phyloP scores from a whole-genome alignment of 2,113 vertebrate species.

The Corynorhinus townsendii region DNA sequence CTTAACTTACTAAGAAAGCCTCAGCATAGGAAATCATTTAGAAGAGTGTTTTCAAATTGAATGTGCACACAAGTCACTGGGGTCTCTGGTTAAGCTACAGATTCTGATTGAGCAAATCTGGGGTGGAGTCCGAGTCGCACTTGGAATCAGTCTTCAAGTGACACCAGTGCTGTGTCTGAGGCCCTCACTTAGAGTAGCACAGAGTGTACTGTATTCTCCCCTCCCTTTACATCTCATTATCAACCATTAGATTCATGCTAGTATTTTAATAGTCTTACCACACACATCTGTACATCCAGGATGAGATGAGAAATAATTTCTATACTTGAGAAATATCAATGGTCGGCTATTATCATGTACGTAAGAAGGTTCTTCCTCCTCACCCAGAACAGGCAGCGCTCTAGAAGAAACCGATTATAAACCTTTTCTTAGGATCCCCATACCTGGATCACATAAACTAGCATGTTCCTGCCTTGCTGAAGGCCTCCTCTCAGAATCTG shows the following conservation, averaged over 20 bases:
- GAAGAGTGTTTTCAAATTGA: neutral
- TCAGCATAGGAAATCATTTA: neutral
- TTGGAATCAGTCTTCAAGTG: neutral
- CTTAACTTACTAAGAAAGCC: conserved; percentile 4
- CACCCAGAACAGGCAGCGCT: neutral
- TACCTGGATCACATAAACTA: neutral
- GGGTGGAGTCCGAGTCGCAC: neutral
- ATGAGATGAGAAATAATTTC: too few relatives aligned
- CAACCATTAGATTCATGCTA: neutral
- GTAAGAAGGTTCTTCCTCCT: neutral
- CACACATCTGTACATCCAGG: neutral
- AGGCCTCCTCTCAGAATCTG: neutral
- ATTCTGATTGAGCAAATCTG: neutral
- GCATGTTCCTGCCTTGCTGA: neutral
- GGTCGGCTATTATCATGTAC: neutral
- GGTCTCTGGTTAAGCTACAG: neutral
- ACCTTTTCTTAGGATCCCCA: neutral
- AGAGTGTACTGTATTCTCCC: neutral
- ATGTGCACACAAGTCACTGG: neutral
- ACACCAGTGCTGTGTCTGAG: neutral
- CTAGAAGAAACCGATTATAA: neutral
- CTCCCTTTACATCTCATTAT: neutral
- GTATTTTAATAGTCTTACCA: neutral
- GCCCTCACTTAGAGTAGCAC: neutral
- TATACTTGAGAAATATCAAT: neutral